Evolutionary conservation across 2,797 vertebrate genomes (phyloP).

Genomic region (Schizothorax lantsangensis): DNA sequence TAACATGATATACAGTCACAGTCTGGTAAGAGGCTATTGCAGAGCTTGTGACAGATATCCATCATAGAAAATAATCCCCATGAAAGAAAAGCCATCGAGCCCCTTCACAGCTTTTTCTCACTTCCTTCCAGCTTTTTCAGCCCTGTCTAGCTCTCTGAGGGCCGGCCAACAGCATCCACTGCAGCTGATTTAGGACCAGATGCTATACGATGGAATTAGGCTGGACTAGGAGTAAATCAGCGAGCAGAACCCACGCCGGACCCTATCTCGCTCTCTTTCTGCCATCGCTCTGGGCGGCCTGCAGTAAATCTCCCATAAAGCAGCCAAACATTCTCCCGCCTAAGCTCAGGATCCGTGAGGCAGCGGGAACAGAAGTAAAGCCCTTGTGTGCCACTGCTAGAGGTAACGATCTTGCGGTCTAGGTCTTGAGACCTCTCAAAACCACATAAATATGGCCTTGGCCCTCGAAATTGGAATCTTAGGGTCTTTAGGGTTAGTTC

Average conservation of each 20-base stretch:
- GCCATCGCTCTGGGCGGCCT: conserved; percentile 62
- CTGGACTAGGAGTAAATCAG: conserved; percentile 65
- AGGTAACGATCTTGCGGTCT: not conserved
- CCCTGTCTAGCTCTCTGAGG: conserved; percentile 21
- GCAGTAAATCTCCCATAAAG: conserved; percentile 68
- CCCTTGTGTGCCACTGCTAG: not conserved
- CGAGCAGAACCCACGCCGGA: conserved; percentile 47
- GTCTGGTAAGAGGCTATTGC: conserved; percentile 33
- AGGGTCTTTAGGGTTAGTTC: not conserved
- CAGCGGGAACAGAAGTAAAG: conserved; percentile 12
- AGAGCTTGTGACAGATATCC: conserved; percentile 51
- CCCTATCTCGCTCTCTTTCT: conserved; percentile 43
- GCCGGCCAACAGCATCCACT: conserved; percentile 42
- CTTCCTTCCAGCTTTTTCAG: conserved; percentile 20
- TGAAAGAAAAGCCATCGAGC: conserved; percentile 51
- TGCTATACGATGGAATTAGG: conserved; percentile 65
- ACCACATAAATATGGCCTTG: conserved; percentile 3
- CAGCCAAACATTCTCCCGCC: conserved; percentile 45
- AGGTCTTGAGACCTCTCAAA: conserved; percentile 1
- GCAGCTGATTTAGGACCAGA: conserved; percentile 68
- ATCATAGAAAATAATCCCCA: conserved; percentile 58
- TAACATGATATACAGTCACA: conserved; percentile 45
- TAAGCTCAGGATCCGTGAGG: conserved; percentile 13
- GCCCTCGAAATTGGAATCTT: not conserved
- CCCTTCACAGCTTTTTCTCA: conserved; percentile 28